phyloP scores from a whole-genome alignment of 2,113 vertebrate species.

The Bufo bufo region DNA sequence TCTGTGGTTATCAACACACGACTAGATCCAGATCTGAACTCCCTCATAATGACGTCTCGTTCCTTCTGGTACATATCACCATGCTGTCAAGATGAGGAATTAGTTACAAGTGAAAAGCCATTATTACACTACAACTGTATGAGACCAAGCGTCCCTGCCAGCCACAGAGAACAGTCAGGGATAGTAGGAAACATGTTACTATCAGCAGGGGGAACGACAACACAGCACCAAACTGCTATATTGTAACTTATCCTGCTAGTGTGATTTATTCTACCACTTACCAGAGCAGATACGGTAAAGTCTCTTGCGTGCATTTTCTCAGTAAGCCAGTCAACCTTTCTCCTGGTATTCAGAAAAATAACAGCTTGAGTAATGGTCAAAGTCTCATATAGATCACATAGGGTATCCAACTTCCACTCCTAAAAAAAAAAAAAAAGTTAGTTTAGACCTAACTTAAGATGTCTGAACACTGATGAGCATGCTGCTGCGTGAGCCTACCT shows the following conservation, averaged over 20 bases:
- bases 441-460: too few relatives aligned
- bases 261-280: conserved; percentile 66
- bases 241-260: conserved; percentile 75
- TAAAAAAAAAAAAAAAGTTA: conserved; percentile 57
- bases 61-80: conserved; percentile 99
- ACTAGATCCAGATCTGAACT: conserved; percentile 94
- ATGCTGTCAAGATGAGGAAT: conserved; percentile 75
- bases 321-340: conserved; percentile 98
- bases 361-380: conserved; percentile 98
- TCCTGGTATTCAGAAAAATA: conserved; percentile 97
- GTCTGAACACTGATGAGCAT: too few relatives aligned
- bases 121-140: conserved; percentile 61
- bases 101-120: not conserved
- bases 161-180: conserved; percentile 68
- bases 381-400: conserved; percentile 96
- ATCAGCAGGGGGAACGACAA: conserved; percentile 82
- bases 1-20: conserved; percentile 97
- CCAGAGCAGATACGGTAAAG: conserved; percentile 97
- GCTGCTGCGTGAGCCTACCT: conserved; percentile 74
- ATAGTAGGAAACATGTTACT: conserved; percentile 75
- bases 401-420: conserved; percentile 98
- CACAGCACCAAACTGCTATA: conserved; percentile 74
- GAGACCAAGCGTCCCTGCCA: conserved; percentile 80
- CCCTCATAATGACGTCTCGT: conserved; percentile 97
- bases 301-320: conserved; percentile 98